These are phyloP conservation scores for Microcebus ravelobensis DNA, from an alignment of 2,113 vertebrate species.

Conservation along the genomic window DNA sequence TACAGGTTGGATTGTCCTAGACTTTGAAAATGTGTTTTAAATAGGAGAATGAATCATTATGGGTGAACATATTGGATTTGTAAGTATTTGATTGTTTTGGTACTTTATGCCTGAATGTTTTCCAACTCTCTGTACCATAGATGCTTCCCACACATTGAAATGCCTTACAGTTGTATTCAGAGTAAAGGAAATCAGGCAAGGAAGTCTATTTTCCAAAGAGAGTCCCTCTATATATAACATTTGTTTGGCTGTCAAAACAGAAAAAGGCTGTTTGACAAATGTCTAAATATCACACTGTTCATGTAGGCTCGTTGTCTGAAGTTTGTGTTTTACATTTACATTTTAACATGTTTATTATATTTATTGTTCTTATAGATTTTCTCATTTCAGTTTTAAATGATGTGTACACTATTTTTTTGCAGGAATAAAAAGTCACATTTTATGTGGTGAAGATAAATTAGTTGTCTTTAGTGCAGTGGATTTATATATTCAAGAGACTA, in stretches of 20 bases:
- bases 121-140: constrained; percentile 63
- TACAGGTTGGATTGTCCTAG: constrained; percentile 9
- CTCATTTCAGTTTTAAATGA: constrained; percentile 76
- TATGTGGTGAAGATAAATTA: constrained; percentile 67
- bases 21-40: constrained; percentile 58
- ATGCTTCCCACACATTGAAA: constrained; percentile 71
- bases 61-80: constrained; percentile 65
- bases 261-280: constrained; percentile 75
- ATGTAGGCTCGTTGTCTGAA: constrained; percentile 69
- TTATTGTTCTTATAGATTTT: constrained; percentile 64
- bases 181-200: constrained; percentile 56
- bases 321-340: constrained; percentile 73
- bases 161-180: constrained; percentile 69
- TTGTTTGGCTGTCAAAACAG: constrained; percentile 74
- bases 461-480: constrained; percentile 49
- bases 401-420: constrained; percentile 34
- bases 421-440: constrained; percentile 65
- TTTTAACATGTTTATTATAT: constrained; percentile 75
- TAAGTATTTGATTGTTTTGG: constrained; percentile 68
- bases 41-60: constrained; percentile 55
- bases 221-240: constrained; percentile 69
- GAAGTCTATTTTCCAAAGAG: constrained; percentile 53
- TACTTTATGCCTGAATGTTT: constrained; percentile 74
- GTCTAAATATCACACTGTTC: constrained; percentile 73
- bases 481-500: constrained; percentile 48